Conservation (phyloP, 2,888 invertebrate genomes). For the Tetheella fluctuosa region DNA sequence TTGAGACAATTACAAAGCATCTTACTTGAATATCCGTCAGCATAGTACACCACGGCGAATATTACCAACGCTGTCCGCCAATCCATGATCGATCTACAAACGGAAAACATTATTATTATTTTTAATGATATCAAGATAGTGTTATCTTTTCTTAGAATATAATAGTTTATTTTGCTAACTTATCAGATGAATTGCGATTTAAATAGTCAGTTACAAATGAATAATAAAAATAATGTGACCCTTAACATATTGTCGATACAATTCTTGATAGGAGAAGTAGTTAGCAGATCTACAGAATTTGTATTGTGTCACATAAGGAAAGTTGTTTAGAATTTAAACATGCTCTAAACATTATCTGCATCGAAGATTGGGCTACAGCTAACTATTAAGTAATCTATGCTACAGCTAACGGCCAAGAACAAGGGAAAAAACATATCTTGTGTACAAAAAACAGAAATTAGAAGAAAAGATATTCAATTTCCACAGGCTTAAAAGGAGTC, state of each 20-base stretch:
- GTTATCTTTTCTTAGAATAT: background rate
- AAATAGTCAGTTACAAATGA: background rate
- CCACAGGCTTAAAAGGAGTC: background rate
- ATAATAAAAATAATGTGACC: background rate
- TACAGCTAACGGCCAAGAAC: too few species aligned
- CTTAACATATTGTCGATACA: background rate
- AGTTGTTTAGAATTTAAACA: background rate
- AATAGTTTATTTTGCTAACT: too few species aligned
- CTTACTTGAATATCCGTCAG: slow-evolving; percentile 80
- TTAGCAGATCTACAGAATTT: background rate
- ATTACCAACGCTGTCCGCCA: slow-evolving; percentile 67
- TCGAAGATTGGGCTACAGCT: too few species aligned
- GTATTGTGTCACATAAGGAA: background rate
- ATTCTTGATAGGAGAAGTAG: background rate
- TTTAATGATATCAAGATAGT: background rate
- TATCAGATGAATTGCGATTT: background rate
- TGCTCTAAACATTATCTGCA: too few species aligned
- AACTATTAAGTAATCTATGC: too few species aligned
- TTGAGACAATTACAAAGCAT: slow-evolving; percentile 11
- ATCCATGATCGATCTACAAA: slow-evolving; percentile 70
- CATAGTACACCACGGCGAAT: slow-evolving; percentile 62
- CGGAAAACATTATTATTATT: background rate
- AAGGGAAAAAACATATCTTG: too few species aligned
- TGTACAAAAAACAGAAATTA: background rate
- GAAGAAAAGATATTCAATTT: background rate